These are phyloP conservation scores for Spisula subtruncata DNA, from an alignment of 2,888 invertebrate genomes.

Conservation along the genomic window DNA sequence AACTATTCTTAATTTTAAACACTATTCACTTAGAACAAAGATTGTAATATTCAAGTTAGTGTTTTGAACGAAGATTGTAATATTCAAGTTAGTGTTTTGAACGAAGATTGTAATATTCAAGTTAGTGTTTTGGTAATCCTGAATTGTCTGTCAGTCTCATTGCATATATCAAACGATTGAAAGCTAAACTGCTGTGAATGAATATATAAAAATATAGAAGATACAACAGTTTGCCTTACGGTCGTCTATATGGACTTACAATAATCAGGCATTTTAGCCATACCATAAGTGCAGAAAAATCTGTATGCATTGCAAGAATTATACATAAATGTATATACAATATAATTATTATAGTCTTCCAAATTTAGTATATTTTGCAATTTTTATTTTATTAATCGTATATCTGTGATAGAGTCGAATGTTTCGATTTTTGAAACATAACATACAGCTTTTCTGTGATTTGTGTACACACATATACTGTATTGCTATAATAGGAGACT, in stretches of 20 bases:
- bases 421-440: neutral
- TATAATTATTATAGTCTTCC: neutral
- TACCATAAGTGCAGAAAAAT: neutral
- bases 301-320: conserved; percentile 18
- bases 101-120: too few relatives aligned
- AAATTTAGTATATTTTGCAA: neutral
- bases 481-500: neutral
- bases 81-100: too few relatives aligned
- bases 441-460: conserved; percentile 13
- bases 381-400: neutral
- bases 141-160: neutral
- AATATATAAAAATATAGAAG: too few relatives aligned
- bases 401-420: neutral
- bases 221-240: too few relatives aligned
- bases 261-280: neutral
- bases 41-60: too few relatives aligned
- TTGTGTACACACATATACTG: neutral
- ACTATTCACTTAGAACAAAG: too few relatives aligned
- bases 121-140: neutral
- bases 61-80: too few relatives aligned
- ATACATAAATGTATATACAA: neutral
- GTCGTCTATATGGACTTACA: neutral
- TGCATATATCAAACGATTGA: neutral
- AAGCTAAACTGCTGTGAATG: too few relatives aligned
- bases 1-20: too few relatives aligned